A percentile compares a stretch with the other conserved stretches of the same genome.
Conservation (phyloP, 1,140 invertebrate species). For the Drosophila novamexicana region DNA sequence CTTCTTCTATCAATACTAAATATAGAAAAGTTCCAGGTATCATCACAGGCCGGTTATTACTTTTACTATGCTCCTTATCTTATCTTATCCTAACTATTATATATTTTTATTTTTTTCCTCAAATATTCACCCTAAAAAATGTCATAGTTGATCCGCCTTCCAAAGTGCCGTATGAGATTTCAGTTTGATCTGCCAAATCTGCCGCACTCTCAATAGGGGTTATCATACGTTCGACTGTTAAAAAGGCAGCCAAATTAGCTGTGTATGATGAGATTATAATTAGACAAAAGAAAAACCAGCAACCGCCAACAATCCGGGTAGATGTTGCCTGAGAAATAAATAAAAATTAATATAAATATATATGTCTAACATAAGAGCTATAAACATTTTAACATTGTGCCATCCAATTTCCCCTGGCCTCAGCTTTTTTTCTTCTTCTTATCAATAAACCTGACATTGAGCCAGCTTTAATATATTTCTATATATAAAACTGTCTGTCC, state of each 20-base stretch:
- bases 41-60: too few species aligned
- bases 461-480: too few species aligned
- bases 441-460: too few species aligned
- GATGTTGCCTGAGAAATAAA: conserved; percentile 91
- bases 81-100: not conserved
- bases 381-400: too few species aligned
- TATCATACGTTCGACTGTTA: conserved; percentile 98
- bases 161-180: conserved; percentile 97
- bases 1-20: too few species aligned
- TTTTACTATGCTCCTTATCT: not conserved
- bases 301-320: conserved; percentile 96
- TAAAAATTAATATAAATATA: conserved; percentile 40
- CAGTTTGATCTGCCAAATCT: conserved; percentile 96
- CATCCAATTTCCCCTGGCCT: too few species aligned
- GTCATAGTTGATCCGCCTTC: conserved; percentile 98
- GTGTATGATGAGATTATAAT: conserved; percentile 99
- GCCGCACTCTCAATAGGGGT: conserved; percentile 98
- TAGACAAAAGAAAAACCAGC: conserved; percentile 99
- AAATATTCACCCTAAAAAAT: conserved; percentile 93
- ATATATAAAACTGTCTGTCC: too few species aligned
- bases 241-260: conserved; percentile 97
- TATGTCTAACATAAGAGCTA: too few species aligned
- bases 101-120: not conserved
- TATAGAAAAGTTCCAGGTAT: too few species aligned
- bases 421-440: too few species aligned